Conservation (phyloP, 92 coral and sea anemone species). For the Porites lobata region DNA sequence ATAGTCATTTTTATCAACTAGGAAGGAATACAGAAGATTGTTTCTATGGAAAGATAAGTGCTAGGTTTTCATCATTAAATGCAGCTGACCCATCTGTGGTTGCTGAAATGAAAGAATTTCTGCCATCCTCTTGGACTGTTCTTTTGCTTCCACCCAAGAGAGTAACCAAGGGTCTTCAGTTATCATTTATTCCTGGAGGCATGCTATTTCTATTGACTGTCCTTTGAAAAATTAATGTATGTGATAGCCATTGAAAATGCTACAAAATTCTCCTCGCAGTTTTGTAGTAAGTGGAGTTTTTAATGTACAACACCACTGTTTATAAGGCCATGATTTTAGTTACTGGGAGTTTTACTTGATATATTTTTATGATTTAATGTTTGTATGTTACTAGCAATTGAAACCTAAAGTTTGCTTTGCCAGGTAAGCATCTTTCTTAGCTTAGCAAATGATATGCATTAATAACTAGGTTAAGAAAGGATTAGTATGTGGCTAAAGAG, state of each 20-base stretch:
- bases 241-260: conserved; percentile 55
- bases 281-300: not conserved
- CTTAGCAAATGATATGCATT: too few species aligned
- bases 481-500: too few species aligned
- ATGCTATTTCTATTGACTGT: conserved; percentile 25
- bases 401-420: too few species aligned
- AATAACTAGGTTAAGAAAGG: too few species aligned
- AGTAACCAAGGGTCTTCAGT: not conserved
- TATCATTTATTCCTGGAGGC: not conserved
- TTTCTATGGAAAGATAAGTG: not conserved
- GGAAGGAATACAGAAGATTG: conserved; percentile 6
- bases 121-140: conserved; percentile 8
- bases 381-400: too few species aligned
- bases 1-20: too few species aligned
- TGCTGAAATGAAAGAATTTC: conserved; percentile 1
- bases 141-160: conserved; percentile 13
- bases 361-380: too few species aligned
- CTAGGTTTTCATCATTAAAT: not conserved
- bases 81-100: conserved; percentile 3
- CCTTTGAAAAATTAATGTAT: conserved; percentile 31
- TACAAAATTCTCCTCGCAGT: conserved; percentile 42
- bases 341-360: too few species aligned
- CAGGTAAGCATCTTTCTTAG: too few species aligned
- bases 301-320: too few species aligned
- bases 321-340: too few species aligned